Evolutionary conservation across 35 echinoderm and acorn worm species (phyloP).

Genomic region (Strongylocentrotus purpuratus): DNA sequence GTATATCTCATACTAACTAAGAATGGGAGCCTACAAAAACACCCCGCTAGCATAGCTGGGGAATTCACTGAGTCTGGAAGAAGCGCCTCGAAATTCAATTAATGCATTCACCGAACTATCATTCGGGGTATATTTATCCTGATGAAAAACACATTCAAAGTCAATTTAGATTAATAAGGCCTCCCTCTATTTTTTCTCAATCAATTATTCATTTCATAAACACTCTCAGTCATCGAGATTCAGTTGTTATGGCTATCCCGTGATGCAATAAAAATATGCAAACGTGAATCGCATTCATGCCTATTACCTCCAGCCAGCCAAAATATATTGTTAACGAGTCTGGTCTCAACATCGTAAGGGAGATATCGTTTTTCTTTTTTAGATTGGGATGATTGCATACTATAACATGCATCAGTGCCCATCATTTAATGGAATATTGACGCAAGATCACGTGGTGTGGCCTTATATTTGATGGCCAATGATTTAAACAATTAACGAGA

Average conservation of each 20-base stretch:
- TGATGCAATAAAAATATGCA: neutral
- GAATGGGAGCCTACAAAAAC: neutral
- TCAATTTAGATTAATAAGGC: constrained; percentile 1
- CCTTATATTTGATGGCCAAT: neutral
- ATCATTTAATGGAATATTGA: neutral
- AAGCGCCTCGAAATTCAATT: neutral
- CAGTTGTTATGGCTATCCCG: neutral
- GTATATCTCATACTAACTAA: neutral
- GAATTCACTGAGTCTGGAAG: neutral
- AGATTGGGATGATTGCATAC: neutral
- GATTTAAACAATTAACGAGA: neutral
- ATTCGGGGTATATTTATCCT: neutral
- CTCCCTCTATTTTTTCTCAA: neutral
- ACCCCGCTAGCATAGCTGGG: neutral
- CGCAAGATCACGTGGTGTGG: neutral
- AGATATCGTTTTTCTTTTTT: neutral
- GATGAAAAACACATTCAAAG: constrained; percentile 18
- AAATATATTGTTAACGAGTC: neutral
- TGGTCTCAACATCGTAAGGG: neutral
- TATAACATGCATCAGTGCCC: neutral
- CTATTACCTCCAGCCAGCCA: neutral
- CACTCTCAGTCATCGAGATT: neutral
- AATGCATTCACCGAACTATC: neutral
- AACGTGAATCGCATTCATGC: neutral
- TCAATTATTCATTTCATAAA: constrained; percentile 7